Conservation (phyloP, 2,797 vertebrate genomes). For the Moxostoma hubbsi region DNA sequence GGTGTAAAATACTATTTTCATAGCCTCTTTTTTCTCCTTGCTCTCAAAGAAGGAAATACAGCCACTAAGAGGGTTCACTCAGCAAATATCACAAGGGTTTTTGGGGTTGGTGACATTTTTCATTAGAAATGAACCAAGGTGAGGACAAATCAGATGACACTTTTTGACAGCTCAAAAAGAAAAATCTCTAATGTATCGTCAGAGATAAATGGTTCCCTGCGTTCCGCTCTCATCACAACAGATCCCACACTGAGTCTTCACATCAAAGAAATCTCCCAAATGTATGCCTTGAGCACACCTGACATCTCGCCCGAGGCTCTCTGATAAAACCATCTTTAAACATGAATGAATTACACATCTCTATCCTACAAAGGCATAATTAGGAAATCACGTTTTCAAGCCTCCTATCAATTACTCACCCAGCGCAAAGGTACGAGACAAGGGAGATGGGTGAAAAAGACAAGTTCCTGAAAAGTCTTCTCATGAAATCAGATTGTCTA, state of each 20-base stretch:
- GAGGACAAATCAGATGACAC: slow-evolving; percentile 27
- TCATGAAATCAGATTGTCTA: slow-evolving; percentile 5
- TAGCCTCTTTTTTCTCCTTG: background rate
- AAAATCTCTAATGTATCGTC: slow-evolving; percentile 34
- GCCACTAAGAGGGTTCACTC: background rate
- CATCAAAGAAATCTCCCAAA: slow-evolving; percentile 61
- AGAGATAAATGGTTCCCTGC: slow-evolving; percentile 34
- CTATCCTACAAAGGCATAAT: slow-evolving; percentile 48
- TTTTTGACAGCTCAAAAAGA: slow-evolving; percentile 13
- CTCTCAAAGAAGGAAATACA: background rate
- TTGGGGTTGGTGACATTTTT: slow-evolving; percentile 8
- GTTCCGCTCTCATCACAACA: slow-evolving; percentile 19
- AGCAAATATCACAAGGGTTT: background rate
- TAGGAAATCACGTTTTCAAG: slow-evolving; percentile 56
- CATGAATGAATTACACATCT: slow-evolving; percentile 73
- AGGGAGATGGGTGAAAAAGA: background rate
- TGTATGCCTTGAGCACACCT: slow-evolving; percentile 67
- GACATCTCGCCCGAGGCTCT: slow-evolving; percentile 71
- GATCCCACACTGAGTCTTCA: slow-evolving; percentile 45
- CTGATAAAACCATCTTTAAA: slow-evolving; percentile 78
- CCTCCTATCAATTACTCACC: slow-evolving; percentile 53
- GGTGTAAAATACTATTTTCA: slow-evolving; percentile 33
- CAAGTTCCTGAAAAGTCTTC: slow-evolving; percentile 12
- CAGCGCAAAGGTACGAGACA: background rate
- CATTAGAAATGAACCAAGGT: slow-evolving; percentile 16